phyloP scores from a whole-genome alignment of 1,140 invertebrate species.

The Hypsibius dujardini region DNA sequence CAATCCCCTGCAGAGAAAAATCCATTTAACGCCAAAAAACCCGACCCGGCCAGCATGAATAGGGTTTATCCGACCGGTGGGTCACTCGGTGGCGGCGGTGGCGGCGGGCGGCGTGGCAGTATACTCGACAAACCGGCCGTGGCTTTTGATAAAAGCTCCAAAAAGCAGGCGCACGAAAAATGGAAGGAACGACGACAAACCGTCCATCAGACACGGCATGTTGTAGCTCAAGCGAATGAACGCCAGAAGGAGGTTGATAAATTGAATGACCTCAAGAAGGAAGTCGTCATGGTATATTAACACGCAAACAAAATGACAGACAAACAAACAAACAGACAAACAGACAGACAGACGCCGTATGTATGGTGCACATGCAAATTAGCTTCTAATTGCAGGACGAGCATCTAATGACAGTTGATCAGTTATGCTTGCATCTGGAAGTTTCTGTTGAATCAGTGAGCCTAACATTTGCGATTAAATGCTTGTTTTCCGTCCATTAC shows the following conservation, averaged over 20 bases:
- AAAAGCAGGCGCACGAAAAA: neutral
- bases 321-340: neutral
- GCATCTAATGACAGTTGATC: slow-evolving; percentile 3
- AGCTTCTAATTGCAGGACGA: slow-evolving; percentile 19
- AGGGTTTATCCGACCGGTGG: too few species aligned
- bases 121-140: neutral
- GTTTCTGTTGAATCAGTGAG: neutral
- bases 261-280: neutral
- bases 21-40: too few species aligned
- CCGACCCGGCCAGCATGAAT: too few species aligned
- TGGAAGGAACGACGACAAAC: neutral
- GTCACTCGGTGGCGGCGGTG: too few species aligned
- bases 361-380: slow-evolving; percentile 17
- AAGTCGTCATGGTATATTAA: neutral
- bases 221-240: neutral
- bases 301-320: neutral
- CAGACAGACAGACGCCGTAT: neutral
- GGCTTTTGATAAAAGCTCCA: neutral
- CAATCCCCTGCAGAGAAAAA: too few species aligned
- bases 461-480: neutral
- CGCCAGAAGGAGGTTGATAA: neutral
- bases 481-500: slow-evolving; percentile 16
- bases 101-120: neutral
- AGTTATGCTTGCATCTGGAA: neutral
- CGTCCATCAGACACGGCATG: neutral